Evolutionary conservation across 1,140 invertebrate genomes (phyloP).

Genomic region (Drosophila nikananu): DNA sequence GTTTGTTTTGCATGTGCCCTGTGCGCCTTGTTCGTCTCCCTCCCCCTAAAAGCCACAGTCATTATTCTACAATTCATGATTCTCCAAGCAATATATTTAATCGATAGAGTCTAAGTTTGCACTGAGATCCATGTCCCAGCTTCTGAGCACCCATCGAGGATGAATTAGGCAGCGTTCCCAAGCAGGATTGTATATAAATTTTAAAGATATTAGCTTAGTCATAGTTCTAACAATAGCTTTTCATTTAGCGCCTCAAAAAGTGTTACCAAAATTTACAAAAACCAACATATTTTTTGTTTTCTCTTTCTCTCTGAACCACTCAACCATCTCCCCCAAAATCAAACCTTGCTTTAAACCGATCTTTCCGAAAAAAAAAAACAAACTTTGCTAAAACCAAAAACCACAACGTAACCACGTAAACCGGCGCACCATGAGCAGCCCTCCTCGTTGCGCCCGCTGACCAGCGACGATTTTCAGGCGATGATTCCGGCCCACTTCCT

Average conservation of each 20-base stretch:
- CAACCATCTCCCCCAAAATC: conserved; percentile 40
- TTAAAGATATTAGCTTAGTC: conserved; percentile 54
- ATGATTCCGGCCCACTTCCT: conserved; percentile 96
- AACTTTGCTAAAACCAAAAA: conserved; percentile 53
- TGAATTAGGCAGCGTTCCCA: conserved; percentile 18
- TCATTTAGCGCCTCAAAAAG: conserved; percentile 46
- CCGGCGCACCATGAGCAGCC: conserved; percentile 63
- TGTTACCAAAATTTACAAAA: conserved; percentile 76
- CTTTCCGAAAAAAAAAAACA: conserved; percentile 48
- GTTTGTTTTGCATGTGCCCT: conserved; percentile 82
- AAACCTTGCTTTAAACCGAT: conserved; percentile 58
- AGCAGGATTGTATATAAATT: conserved; percentile 32
- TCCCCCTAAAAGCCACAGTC: conserved; percentile 7
- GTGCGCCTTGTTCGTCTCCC: conserved; percentile 52
- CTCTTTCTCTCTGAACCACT: conserved; percentile 66
- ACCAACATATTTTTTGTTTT: conserved; percentile 80
- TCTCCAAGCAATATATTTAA: background rate
- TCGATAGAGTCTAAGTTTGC: conserved; percentile 30
- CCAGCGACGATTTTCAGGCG: conserved; percentile 96
- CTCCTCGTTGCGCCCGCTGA: conserved; percentile 91
- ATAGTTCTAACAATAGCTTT: conserved; percentile 47
- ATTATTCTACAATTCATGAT: conserved; percentile 7
- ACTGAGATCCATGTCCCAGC: conserved; percentile 36
- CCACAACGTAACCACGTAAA: conserved; percentile 31
- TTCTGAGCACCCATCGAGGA: conserved; percentile 29